phyloP scores from a whole-genome alignment of 2,888 invertebrate species.

The Bembecia ichneumoniformis region DNA sequence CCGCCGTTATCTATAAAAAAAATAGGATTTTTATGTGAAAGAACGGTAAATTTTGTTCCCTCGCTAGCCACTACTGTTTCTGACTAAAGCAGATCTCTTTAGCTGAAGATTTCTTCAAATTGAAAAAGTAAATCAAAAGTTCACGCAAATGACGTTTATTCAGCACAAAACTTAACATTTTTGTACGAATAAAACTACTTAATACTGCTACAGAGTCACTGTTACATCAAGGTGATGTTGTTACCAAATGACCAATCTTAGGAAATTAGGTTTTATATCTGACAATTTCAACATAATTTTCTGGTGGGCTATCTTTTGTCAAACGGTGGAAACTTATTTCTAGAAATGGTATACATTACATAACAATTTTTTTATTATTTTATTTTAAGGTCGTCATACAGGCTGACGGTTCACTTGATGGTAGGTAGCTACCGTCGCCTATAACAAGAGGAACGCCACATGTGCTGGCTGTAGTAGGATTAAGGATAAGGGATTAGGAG shows the following conservation, averaged over 20 bases:
- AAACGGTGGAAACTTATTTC: not conserved
- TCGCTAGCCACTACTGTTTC: not conserved
- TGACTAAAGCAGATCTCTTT: too few relatives aligned
- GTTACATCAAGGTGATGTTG: not conserved
- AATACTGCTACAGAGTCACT: slow-evolving; percentile 3
- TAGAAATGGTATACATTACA: too few relatives aligned
- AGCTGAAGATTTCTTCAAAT: slow-evolving; percentile 13
- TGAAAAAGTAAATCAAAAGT: slow-evolving; percentile 14
- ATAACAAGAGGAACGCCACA: too few relatives aligned
- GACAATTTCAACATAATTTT: not conserved
- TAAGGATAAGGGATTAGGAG: too few relatives aligned
- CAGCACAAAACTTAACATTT: slow-evolving; percentile 6
- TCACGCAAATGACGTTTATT: slow-evolving; percentile 13
- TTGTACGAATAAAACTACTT: slow-evolving; percentile 5
- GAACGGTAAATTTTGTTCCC: not conserved
- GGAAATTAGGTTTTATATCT: slow-evolving; percentile 1
- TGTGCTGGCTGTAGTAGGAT: too few relatives aligned
- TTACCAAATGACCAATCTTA: not conserved
- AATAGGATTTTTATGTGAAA: not conserved
- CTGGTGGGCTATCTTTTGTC: not conserved
- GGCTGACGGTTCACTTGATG: too few relatives aligned
- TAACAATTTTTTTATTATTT: too few relatives aligned
- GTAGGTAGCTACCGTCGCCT: too few relatives aligned
- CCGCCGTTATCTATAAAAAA: not conserved
- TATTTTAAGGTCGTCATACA: too few relatives aligned